Percentiles rank a stretch among this genome's conserved stretches.
Conservation (phyloP, 1,140 invertebrate genomes). For the Drosophila arawakana region DNA sequence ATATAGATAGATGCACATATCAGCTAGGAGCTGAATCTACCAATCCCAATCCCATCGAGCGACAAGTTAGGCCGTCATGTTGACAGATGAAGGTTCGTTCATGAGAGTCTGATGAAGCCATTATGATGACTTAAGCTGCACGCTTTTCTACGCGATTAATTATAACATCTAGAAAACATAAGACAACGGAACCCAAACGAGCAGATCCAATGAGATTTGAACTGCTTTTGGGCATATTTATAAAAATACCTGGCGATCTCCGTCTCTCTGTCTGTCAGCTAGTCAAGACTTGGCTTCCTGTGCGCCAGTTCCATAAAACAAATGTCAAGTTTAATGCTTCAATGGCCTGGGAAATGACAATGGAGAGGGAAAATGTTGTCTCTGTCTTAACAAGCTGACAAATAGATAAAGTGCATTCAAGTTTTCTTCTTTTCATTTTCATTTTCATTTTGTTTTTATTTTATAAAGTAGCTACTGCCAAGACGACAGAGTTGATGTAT, state of each 20-base stretch:
- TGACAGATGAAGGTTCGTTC: constrained; percentile 53
- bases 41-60: constrained; percentile 28
- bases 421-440: constrained; percentile 20
- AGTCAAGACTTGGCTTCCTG: constrained; percentile 55
- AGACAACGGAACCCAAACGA: not conserved
- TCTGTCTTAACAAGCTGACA: constrained; percentile 67
- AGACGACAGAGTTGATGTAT: constrained; percentile 52
- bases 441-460: not conserved
- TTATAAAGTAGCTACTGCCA: not conserved
- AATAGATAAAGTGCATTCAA: constrained; percentile 67
- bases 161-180: constrained; percentile 27
- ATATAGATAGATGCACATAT: too few species aligned
- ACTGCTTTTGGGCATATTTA: constrained; percentile 41
- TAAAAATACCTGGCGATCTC: constrained; percentile 72
- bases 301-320: constrained; percentile 46
- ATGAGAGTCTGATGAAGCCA: constrained; percentile 49
- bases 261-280: constrained; percentile 42
- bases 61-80: constrained; percentile 48
- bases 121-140: constrained; percentile 55
- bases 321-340: constrained; percentile 67
- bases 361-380: constrained; percentile 6
- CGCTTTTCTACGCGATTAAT: constrained; percentile 52
- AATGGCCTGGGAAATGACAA: constrained; percentile 69
- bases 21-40: not conserved
- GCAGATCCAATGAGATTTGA: not conserved